A percentile compares a stretch with the other conserved stretches of the same genome.
These are phyloP conservation scores for Polymixis flavicincta DNA, from an alignment of 2,888 invertebrate species.

Conservation along the genomic window DNA sequence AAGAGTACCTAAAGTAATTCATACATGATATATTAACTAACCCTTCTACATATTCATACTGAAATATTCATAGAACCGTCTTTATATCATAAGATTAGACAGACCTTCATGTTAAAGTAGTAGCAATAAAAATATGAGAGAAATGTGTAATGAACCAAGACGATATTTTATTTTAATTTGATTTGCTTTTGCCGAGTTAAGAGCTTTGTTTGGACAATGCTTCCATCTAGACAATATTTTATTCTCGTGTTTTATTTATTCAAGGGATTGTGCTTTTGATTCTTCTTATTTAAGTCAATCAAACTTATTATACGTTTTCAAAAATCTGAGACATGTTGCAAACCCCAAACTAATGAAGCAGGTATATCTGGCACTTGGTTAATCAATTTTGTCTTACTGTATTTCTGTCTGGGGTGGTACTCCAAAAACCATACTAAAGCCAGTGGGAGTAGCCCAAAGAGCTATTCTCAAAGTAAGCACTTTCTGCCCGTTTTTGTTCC, in stretches of 20 bases:
- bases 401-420: too few species aligned
- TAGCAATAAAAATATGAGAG: neutral
- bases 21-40: slow-evolving; percentile 18
- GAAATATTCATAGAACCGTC: neutral
- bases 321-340: too few species aligned
- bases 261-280: too few species aligned
- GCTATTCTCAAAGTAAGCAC: too few species aligned
- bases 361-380: too few species aligned
- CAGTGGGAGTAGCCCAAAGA: too few species aligned
- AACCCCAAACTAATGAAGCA: too few species aligned
- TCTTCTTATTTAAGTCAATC: too few species aligned
- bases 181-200: slow-evolving; percentile 4
- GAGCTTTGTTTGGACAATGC: neutral
- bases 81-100: neutral
- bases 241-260: neutral
- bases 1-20: neutral
- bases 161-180: slow-evolving; percentile 2
- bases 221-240: neutral
- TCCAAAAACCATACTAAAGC: too few species aligned
- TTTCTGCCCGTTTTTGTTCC: too few species aligned
- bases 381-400: too few species aligned
- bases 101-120: neutral
- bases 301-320: too few species aligned
- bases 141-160: neutral
- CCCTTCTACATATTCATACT: slow-evolving; percentile 22